Evolutionary conservation across 2,888 invertebrate species (phyloP).

Genomic region (Drosophila anomalata): DNA sequence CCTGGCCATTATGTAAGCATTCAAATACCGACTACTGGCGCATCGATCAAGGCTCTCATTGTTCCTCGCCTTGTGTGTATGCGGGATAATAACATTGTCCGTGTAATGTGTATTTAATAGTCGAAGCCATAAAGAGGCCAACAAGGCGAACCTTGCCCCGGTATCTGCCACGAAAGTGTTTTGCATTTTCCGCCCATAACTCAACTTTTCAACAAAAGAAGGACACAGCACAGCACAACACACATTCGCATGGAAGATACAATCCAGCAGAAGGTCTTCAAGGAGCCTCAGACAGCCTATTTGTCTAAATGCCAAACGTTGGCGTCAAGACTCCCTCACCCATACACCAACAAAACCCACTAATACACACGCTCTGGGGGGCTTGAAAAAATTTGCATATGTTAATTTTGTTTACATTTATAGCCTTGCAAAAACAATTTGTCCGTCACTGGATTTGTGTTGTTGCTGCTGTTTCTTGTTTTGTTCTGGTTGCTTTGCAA

Average conservation of each 20-base stretch:
- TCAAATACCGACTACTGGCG: slow-evolving; percentile 41
- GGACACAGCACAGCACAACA: slow-evolving; percentile 24
- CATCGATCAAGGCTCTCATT: slow-evolving; percentile 59
- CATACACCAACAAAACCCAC: slow-evolving; percentile 2
- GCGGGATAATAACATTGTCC: slow-evolving; percentile 27
- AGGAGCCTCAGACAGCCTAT: slow-evolving; percentile 48
- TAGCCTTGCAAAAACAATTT: slow-evolving; percentile 74
- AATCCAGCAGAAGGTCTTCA: slow-evolving; percentile 30
- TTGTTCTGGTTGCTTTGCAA: slow-evolving; percentile 39
- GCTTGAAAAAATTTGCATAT: slow-evolving; percentile 70
- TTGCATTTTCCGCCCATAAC: slow-evolving; percentile 65
- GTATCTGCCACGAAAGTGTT: slow-evolving; percentile 20
- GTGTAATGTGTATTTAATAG: slow-evolving; percentile 64
- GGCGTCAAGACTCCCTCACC: slow-evolving; percentile 20
- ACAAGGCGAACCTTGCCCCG: slow-evolving; percentile 18
- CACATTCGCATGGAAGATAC: slow-evolving; percentile 8
- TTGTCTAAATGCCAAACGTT: slow-evolving; percentile 54
- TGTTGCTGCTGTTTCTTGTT: slow-evolving; percentile 13
- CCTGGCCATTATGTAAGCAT: slow-evolving; percentile 15
- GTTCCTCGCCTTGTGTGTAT: slow-evolving; percentile 21
- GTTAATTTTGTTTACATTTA: slow-evolving; percentile 77
- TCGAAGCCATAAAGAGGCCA: slow-evolving; percentile 27
- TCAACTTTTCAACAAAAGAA: slow-evolving; percentile 47
- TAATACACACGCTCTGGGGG: slow-evolving; percentile 38
- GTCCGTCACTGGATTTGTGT: slow-evolving; percentile 46